Conservation (phyloP, 2,797 vertebrate species). For the Mus minutoides region DNA sequence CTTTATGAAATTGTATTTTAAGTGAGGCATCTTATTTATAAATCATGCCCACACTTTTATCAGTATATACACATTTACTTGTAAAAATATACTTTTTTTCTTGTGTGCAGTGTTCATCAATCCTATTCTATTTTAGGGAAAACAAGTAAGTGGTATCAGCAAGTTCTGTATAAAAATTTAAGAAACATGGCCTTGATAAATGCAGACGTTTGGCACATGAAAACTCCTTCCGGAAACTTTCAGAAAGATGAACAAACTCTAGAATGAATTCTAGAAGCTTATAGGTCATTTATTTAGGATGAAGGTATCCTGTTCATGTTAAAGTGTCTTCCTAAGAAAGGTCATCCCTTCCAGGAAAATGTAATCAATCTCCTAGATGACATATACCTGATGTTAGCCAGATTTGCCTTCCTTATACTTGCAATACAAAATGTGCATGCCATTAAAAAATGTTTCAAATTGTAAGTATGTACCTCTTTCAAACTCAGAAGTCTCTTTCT, state of each 20-base stretch:
- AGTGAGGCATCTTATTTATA: constrained; percentile 1
- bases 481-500: background rate
- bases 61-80: background rate
- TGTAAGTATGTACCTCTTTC: background rate
- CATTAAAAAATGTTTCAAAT: background rate
- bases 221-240: background rate
- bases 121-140: background rate
- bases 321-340: background rate
- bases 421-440: background rate
- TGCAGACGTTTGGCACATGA: background rate
- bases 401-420: background rate
- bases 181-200: constrained; percentile 21
- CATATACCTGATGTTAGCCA: background rate
- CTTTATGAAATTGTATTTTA: background rate
- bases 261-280: background rate
- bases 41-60: background rate
- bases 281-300: background rate
- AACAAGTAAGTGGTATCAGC: background rate
- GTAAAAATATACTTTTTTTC: background rate
- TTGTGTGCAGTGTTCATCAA: background rate
- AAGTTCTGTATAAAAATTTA: background rate
- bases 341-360: background rate
- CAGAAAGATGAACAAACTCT: background rate
- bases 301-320: background rate
- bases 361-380: background rate